Evolutionary conservation across 2,113 vertebrate genomes (phyloP).

Genomic region (Zosterops pallidus): DNA sequence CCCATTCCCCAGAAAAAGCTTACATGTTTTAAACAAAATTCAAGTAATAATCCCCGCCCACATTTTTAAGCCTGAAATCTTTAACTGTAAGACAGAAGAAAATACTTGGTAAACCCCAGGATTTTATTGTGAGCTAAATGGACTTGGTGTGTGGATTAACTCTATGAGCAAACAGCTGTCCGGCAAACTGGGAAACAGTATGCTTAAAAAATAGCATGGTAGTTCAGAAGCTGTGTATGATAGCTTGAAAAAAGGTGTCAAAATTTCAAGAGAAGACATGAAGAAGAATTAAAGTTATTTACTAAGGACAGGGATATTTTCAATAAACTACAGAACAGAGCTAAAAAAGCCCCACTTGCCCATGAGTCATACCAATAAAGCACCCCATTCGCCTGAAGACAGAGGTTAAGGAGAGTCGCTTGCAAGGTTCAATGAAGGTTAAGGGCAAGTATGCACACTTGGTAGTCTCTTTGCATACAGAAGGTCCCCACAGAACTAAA

Average conservation of each 20-base stretch:
- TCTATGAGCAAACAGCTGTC: background rate
- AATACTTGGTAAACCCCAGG: background rate
- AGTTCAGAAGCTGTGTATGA: background rate
- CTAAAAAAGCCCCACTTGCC: background rate
- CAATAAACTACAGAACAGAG: background rate
- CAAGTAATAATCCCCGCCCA: rapidly evolving
- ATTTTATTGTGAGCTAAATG: background rate
- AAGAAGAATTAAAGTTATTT: background rate
- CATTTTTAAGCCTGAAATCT: background rate
- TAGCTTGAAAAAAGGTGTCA: background rate
- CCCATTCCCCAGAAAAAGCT: background rate
- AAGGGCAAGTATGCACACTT: background rate
- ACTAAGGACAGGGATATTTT: background rate
- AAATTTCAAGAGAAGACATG: background rate
- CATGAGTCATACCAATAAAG: background rate
- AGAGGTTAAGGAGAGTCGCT: background rate
- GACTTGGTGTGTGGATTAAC: background rate
- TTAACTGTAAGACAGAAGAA: background rate
- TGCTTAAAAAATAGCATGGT: background rate
- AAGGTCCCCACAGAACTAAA: background rate
- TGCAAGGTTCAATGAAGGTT: background rate
- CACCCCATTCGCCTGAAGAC: background rate
- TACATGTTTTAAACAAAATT: background rate
- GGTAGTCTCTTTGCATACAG: background rate
- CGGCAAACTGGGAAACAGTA: background rate